Base-by-base conservation (phyloP, 2,113 vertebrate species). In the Notarius lentiginosus region DNA sequence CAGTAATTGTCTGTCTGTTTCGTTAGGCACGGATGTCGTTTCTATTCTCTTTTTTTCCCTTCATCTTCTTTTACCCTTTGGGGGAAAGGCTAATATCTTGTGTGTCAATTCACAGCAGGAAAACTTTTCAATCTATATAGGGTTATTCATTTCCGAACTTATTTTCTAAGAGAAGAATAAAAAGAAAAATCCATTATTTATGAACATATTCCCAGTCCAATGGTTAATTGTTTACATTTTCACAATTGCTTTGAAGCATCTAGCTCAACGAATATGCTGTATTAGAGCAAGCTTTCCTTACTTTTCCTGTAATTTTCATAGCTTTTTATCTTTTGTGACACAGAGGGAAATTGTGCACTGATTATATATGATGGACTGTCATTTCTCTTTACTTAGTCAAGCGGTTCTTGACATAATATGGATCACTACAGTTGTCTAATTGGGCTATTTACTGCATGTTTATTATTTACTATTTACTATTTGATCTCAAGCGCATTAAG, bases 181-280 rank as follows among this genome's bases (percentile, higher is more conserved):
- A 79, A 82, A 82, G 86, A 92, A 87, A 92, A 94, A 95, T 96
- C 88, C 94, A 95, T 95, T 94, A 96, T 96, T 94, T 95, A 96
- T 96, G 95, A 96, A 94, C 92, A 93, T 94, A 94, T 95, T 96
- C 95, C 95, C 95, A 95, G 94, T 93, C 93, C 93, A 63, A 94
- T 94, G 90, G 93, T 91, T 95, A 95, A 95, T 96, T 96, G 94
- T 95, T 95, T 95, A 95, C 95, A 93, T 95, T 88, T 93, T 94
- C 93, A 94, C 94, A 94, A 94, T 94, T 94, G 94, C 95, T 96
- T 96, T 96, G 95, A 96, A 95, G 94, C 94, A 95, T 94, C 93
- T 92, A 93, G 92, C 94, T 84, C 91, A 92, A 94, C 92, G 93
- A 92, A 90, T 94, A 94, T 92, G 93, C 92, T 91, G 92, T 94